Evolutionary conservation across 2,888 invertebrate species (phyloP), one percentile per base, ranked within the genome.

Genomic region (Clusia tigrina): DNA sequence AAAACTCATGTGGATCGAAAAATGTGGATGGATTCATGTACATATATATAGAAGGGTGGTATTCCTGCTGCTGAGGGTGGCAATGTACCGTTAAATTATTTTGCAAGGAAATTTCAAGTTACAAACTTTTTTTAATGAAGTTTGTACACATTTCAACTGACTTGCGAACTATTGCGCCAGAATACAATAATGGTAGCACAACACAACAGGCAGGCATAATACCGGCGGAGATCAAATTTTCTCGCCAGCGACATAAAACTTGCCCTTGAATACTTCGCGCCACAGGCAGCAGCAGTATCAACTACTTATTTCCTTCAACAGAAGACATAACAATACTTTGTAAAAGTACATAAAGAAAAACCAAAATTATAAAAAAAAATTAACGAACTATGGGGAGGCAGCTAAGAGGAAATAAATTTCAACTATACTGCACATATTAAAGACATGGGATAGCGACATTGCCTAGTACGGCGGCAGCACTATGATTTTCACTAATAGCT

Each of bases 261-360:
- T 77, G 77, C 77, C 74, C 78, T 74, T 77, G 78, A 77, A 76
- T 70, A 68, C 42, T 42, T 15, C n/a, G 42, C 2, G 32, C 32
- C 6, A 12, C 32, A n/a, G n/a, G n/a, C n/a, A n/a, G n/a, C n/a
- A n/a, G n/a, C n/a, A n/a, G n/a, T n/a, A n/a, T n/a, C n/a, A n/a
- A n/a, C n/a, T n/a, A n/a, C n/a, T n/a, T n/a, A n/a, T n/a, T n/a
- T n/a, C n/a, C n/a, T n/a, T n/a, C n/a, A n/a, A n/a, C n/a, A n/a
- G n/a, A n/a, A n/a, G n/a, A n/a, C n/a, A n/a, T n/a, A n/a, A n/a
- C n/a, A n/a, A n/a, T n/a, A n/a, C n/a, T n/a, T n/a, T n/a, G n/a
- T n/a, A n/a, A n/a, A n/a, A n/a, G n/a, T n/a, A n/a, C n/a, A n/a
- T n/a, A n/a, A n/a, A n/a, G n/a, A n/a, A n/a, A n/a, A n/a, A n/a